Conservation (phyloP, 2,888 invertebrate genomes). For the Phrixothrix hirtus region DNA sequence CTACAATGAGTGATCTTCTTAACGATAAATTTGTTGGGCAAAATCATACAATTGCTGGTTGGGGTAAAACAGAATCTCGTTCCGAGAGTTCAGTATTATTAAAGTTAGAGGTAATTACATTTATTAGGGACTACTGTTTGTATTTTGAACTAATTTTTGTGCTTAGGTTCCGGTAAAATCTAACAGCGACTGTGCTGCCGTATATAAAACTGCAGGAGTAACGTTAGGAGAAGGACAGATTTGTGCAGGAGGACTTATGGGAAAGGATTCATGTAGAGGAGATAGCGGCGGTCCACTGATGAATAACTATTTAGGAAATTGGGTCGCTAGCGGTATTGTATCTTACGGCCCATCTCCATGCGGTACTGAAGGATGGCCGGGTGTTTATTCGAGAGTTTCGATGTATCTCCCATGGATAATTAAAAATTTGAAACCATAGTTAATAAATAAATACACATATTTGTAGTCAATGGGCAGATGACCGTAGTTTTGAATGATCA, state of each 20-base stretch:
- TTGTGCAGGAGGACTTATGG: conserved; percentile 63
- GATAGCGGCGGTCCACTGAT: conserved; percentile 69
- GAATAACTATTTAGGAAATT: conserved; percentile 49
- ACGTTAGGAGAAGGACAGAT: conserved; percentile 59
- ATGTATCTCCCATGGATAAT: too few relatives aligned
- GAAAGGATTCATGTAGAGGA: conserved; percentile 64
- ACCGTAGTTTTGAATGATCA: too few relatives aligned
- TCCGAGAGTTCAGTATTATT: conserved; percentile 59
- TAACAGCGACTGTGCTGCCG: conserved; percentile 57
- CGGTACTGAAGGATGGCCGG: conserved; percentile 61
- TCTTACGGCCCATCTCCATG: conserved; percentile 63
- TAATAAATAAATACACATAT: too few relatives aligned
- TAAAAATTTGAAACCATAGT: conserved; percentile 48
- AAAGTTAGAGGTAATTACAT: conserved; percentile 53
- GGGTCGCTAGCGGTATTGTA: conserved; percentile 63
- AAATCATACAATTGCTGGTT: conserved; percentile 63
- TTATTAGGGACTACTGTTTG: too few relatives aligned
- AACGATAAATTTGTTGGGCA: conserved; percentile 53
- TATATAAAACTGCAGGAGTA: conserved; percentile 59
- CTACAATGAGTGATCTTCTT: conserved; percentile 48
- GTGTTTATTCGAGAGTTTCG: conserved; percentile 64
- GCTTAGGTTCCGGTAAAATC: conserved; percentile 57
- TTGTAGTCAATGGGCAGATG: too few relatives aligned
- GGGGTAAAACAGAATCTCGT: conserved; percentile 65
- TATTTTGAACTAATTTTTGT: too few relatives aligned